Conservation (phyloP, 2,888 invertebrate species). For the Aricia artaxerxes region DNA sequence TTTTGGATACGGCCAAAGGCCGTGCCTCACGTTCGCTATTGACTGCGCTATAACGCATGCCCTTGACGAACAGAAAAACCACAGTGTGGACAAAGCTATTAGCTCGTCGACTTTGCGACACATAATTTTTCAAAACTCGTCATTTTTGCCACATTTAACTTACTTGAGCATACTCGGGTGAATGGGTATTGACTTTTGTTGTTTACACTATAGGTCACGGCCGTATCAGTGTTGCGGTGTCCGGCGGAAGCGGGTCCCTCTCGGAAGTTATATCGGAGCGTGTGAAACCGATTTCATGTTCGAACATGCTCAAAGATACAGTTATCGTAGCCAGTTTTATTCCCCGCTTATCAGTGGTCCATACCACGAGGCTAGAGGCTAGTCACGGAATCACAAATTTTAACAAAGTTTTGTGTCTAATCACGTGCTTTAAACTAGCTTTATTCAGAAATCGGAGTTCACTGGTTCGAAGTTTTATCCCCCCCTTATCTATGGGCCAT, state of each 20-base stretch:
- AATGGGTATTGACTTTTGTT: not conserved
- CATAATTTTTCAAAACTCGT: not conserved
- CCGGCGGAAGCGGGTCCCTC: constrained; percentile 69
- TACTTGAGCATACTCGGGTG: not conserved
- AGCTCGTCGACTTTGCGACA: not conserved
- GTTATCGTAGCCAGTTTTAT: not conserved
- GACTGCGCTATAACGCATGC: no score
- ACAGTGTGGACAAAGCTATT: no score
- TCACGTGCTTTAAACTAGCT: no score
- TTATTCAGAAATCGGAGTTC: no score
- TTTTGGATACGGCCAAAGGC: no score
- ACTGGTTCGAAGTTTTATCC: not conserved
- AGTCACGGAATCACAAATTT: no score
- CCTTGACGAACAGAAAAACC: no score
- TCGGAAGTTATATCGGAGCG: constrained; percentile 63
- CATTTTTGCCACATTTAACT: not conserved
- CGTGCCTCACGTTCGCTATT: no score
- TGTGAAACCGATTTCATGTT: constrained; percentile 58
- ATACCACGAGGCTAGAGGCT: not conserved
- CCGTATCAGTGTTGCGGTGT: constrained; percentile 56
- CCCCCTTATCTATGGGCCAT: not conserved
- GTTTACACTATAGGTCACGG: constrained; percentile 39
- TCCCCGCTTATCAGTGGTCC: not conserved
- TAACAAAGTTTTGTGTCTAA: no score
- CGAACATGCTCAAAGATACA: constrained; percentile 16